phyloP scores from a whole-genome alignment of 2,888 invertebrate species.

The Andrena haemorrhoa region DNA sequence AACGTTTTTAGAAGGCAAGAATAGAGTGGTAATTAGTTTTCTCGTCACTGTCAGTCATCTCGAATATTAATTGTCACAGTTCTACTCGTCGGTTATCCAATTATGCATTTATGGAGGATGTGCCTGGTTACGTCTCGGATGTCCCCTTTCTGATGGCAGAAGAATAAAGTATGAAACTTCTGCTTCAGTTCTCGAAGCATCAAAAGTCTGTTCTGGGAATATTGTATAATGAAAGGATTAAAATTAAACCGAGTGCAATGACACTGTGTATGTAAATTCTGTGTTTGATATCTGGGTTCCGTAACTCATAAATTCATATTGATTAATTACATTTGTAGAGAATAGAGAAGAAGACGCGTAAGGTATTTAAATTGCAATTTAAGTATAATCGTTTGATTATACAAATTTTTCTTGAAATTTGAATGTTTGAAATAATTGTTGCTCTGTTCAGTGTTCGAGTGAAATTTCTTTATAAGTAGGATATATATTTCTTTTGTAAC shows the following conservation, averaged over 20 bases:
- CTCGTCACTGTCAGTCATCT: slow-evolving; percentile 36
- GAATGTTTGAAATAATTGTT: too few species aligned
- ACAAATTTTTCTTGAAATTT: too few species aligned
- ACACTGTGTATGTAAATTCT: too few species aligned
- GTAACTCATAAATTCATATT: too few species aligned
- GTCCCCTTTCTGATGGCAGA: background rate
- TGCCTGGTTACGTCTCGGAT: slow-evolving; percentile 9
- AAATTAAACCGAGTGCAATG: background rate
- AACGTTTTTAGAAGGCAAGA: slow-evolving; percentile 19
- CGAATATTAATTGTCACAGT: slow-evolving; percentile 24
- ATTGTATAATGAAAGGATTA: background rate
- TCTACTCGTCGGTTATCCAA: slow-evolving; percentile 28
- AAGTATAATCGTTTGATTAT: too few species aligned
- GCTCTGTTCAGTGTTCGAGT: too few species aligned
- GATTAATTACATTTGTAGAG: too few species aligned
- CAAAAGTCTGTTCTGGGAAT: background rate
- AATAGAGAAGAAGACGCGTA: too few species aligned
- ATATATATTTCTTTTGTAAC: too few species aligned
- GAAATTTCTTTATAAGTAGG: too few species aligned
- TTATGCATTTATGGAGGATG: slow-evolving; percentile 34
- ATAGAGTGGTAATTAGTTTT: slow-evolving; percentile 31
- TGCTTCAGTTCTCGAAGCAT: background rate
- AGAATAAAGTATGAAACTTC: slow-evolving; percentile 5
- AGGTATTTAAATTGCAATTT: too few species aligned
- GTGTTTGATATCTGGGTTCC: too few species aligned